phyloP scores from a whole-genome alignment of 2,888 invertebrate species.

The Agapostemon virescens region DNA sequence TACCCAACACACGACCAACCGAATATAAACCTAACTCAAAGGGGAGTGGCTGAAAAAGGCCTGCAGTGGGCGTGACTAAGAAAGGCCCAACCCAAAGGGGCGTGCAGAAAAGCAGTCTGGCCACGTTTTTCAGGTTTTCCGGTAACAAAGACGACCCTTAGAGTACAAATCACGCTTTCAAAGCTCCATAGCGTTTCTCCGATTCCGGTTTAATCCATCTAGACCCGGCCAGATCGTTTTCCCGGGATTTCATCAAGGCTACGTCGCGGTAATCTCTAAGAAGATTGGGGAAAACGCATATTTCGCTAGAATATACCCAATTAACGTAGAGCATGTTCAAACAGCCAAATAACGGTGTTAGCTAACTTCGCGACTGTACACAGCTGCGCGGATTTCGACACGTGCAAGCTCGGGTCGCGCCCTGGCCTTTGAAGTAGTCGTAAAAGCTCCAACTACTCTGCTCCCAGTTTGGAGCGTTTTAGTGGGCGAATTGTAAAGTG shows the following conservation, averaged over 20 bases:
- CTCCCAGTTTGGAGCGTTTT: conserved; percentile 46
- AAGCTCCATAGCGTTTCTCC: background rate
- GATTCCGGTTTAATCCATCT: background rate
- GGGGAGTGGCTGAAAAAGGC: too few species aligned
- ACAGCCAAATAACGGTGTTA: conserved; percentile 5
- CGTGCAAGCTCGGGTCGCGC: conserved; percentile 17
- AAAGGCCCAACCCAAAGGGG: too few species aligned
- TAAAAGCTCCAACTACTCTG: conserved; percentile 43
- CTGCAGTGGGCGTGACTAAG: too few species aligned
- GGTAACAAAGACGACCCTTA: background rate
- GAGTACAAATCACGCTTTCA: background rate
- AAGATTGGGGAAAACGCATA: conserved; percentile 2
- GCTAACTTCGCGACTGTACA: background rate
- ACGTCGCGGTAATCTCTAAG: background rate
- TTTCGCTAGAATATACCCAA: background rate
- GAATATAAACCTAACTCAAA: too few species aligned
- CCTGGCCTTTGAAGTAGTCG: conserved; percentile 45
- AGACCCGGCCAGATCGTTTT: background rate
- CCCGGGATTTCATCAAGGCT: background rate
- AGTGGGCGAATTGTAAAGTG: conserved; percentile 37
- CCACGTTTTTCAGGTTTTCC: background rate
- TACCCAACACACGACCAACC: too few species aligned
- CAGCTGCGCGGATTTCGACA: conserved; percentile 13
- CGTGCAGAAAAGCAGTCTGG: too few species aligned
- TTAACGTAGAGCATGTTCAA: background rate